Base-by-base conservation (phyloP, 1,140 invertebrate species). In the Solen grandis region DNA sequence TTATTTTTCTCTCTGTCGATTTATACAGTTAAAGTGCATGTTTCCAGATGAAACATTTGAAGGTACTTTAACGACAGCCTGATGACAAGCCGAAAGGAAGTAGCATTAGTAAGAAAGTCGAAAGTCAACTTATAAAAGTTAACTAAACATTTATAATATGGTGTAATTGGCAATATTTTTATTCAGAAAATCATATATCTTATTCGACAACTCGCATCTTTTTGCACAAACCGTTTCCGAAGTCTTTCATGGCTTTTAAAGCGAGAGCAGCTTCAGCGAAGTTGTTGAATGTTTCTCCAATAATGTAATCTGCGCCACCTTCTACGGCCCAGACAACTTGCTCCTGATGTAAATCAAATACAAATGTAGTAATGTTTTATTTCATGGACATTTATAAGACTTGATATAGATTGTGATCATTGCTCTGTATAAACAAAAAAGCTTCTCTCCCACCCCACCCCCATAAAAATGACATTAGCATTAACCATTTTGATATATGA, bases 251-350 rank as follows among this genome's bases (percentile, higher is more conserved):
- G 22, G 78, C 73, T 29, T 91, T 81, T 16, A 91, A 72, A 14
- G 88, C 88, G 16, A 91, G 35, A 55, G 72, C 72, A 3, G 90
- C 89, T 72, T 91, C 90, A 4, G 79, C 88, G 16, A 83, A 65
- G n/a, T 85, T 62, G 27, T 63, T 25, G 73, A 86, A 88, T 0
- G 89, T 89, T 62, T 91, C 90, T 5, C 78, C 90, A 5, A 89
- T 68, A 10, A 89, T 87, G 69, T 77, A 89, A 74, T 89, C 87
- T 4, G 86, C 88, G 4, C 85, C 85, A 14, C 60, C 79, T 35
- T 87, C 66, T n/a, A 70, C 77, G 1, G 88, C 88, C 88, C 88
- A 89, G 27, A 82, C 65, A 1, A 87, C 76, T 70, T 89, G 88
- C 54, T 89, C 88, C 86, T 89, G 62, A n/a, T 59, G n/a, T n/a